Evolutionary conservation across 2,113 vertebrate species (phyloP), one percentile per base, ranked within the genome.

Genomic region (Zosterops borbonicus): DNA sequence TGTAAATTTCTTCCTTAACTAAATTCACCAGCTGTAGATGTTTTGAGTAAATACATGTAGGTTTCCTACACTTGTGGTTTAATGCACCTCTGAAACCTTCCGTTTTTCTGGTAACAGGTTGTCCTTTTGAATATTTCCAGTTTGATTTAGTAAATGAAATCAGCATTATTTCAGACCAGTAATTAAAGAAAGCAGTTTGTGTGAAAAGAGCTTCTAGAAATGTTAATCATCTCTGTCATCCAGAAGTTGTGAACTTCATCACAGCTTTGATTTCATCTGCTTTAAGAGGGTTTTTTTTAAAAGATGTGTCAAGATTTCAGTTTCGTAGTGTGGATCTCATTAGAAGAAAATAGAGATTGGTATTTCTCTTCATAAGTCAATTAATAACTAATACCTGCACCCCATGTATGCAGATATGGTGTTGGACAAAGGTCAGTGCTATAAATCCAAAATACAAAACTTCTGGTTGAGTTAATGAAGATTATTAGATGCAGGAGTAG

Each of bases 391-490:
- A 46, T 46, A 46, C 24, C 27, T 84, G 55, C 15, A 44, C 27
- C 5, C 4, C 0, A 0, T 56, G 2, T 31, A 14, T 17, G 25
- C 44, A 49, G n/a, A 35, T 6, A 6, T 64, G 14, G n/a, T 78
- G 28, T 22, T 33, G 63, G 69, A 60, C 31, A 82, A 71, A 89
- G 52, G 39, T 67, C 83, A 64, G 35, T 63, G 27, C 39, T 67
- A 9, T 76, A 75, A 92, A 83, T 91, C 58, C 60, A 70, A 71
- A 83, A 78, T 33, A 25, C 11, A 52, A 20, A 75, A 37, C 24
- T 75, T 65, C 11, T 6, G 15, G 8, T 41, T 59, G 41, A 83
- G 31, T 46, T 89, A 70, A 44, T 4, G 3, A 46, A 49, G 17
- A 31, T 67, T 33, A 49, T 83, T 44, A 84, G 89, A 44, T 92